Conservation (phyloP, 2,113 vertebrate genomes). For the Leiothrix lutea region DNA sequence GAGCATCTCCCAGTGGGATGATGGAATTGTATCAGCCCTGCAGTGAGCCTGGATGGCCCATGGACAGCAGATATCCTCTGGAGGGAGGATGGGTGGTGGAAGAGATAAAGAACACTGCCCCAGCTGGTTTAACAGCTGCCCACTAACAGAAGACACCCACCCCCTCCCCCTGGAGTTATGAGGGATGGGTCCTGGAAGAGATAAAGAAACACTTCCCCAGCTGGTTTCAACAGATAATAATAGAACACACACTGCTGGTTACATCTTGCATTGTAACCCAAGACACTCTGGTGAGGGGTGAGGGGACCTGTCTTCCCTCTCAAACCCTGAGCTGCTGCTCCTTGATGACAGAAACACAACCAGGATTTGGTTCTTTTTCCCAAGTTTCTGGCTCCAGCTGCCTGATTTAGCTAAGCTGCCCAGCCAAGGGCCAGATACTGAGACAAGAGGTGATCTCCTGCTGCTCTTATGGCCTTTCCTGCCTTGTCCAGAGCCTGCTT, state of each 20-base stretch:
- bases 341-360: neutral
- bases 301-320: neutral
- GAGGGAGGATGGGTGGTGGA: neutral
- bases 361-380: neutral
- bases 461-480: neutral
- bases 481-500: neutral
- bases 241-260: neutral
- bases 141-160: no score
- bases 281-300: neutral
- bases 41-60: no score
- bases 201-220: neutral
- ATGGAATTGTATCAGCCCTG: no score
- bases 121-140: no score
- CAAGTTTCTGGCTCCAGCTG: neutral
- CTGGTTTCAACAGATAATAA: neutral
- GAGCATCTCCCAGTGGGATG: no score
- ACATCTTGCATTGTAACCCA: neutral
- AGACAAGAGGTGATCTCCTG: no score
- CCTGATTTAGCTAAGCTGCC: neutral
- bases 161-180: no score
- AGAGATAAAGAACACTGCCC: no score
- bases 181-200: neutral
- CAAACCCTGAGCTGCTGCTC: neutral
- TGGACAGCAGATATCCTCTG: neutral
- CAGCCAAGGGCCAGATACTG: neutral